Evolutionary conservation across 2,888 invertebrate species (phyloP).

Genomic region (Phymatocera aterrima): DNA sequence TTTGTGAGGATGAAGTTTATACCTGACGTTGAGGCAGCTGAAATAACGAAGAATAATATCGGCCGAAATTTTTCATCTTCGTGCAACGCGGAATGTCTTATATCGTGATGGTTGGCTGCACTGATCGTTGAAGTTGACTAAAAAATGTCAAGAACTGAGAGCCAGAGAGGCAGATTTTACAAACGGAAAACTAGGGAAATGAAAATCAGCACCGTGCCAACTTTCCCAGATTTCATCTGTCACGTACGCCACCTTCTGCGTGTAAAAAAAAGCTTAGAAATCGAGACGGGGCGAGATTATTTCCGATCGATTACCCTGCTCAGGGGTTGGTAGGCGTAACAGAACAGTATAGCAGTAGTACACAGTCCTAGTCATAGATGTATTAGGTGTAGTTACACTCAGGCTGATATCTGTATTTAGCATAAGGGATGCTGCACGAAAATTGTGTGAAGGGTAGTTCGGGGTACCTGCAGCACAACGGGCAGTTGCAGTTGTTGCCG

Average conservation of each 20-base stretch:
- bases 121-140: too few relatives aligned
- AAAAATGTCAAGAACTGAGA: too few relatives aligned
- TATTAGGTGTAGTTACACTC: not conserved
- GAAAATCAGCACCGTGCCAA: too few relatives aligned
- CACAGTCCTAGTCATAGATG: not conserved
- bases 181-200: too few relatives aligned
- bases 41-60: too few relatives aligned
- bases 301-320: slow-evolving; percentile 18
- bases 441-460: not conserved
- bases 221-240: too few relatives aligned
- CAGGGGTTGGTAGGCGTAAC: not conserved
- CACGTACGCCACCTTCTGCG: not conserved
- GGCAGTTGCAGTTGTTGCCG: not conserved
- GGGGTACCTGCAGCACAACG: not conserved
- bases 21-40: too few relatives aligned
- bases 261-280: not conserved
- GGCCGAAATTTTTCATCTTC: too few relatives aligned
- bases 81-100: too few relatives aligned
- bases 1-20: too few relatives aligned
- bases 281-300: not conserved
- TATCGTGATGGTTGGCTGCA: too few relatives aligned
- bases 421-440: slow-evolving; percentile 14
- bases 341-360: not conserved
- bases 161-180: not conserved
- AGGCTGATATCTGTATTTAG: not conserved